phyloP scores from a whole-genome alignment of 2,113 vertebrate genomes.

The Cromileptes altivelis region DNA sequence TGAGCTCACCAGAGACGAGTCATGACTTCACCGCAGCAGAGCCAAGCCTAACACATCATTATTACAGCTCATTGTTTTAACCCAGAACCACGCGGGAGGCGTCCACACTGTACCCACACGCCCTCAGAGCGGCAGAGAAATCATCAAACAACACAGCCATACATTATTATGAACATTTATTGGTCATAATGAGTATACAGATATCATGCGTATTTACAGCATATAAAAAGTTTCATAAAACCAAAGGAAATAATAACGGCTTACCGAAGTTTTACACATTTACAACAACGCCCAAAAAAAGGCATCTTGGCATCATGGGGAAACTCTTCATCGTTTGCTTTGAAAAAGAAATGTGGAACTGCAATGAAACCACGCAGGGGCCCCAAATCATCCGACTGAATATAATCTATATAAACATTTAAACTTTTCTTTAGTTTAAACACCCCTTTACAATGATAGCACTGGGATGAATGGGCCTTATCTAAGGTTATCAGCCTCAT shows the following conservation, averaged over 20 bases:
- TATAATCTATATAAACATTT: not conserved
- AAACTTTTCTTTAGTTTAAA: conserved; percentile 11
- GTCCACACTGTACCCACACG: not conserved
- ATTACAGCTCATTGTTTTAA: conserved; percentile 59
- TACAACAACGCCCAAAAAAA: conserved; percentile 12
- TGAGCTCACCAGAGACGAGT: conserved; percentile 67
- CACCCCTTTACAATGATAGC: not conserved
- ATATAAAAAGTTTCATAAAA: conserved; percentile 42
- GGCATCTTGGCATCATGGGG: conserved; percentile 7
- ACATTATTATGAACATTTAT: conserved; percentile 76
- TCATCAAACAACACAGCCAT: not conserved
- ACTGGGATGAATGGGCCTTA: too few species aligned
- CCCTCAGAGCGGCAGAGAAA: not conserved
- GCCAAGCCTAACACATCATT: conserved; percentile 65
- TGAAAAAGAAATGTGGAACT: conserved; percentile 12
- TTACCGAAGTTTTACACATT: conserved; percentile 39
- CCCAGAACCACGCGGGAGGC: conserved; percentile 27
- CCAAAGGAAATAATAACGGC: conserved; percentile 7
- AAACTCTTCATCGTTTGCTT: conserved; percentile 40
- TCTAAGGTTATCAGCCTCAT: too few species aligned
- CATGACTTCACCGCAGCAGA: conserved; percentile 60
- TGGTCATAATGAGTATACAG: conserved; percentile 75
- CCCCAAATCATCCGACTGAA: conserved; percentile 12
- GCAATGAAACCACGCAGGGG: conserved; percentile 8
- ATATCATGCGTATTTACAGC: conserved; percentile 83